phyloP scores from a whole-genome alignment of 37 sponge, comb jelly and placozoan genomes.

The Ephydatia muelleri region DNA sequence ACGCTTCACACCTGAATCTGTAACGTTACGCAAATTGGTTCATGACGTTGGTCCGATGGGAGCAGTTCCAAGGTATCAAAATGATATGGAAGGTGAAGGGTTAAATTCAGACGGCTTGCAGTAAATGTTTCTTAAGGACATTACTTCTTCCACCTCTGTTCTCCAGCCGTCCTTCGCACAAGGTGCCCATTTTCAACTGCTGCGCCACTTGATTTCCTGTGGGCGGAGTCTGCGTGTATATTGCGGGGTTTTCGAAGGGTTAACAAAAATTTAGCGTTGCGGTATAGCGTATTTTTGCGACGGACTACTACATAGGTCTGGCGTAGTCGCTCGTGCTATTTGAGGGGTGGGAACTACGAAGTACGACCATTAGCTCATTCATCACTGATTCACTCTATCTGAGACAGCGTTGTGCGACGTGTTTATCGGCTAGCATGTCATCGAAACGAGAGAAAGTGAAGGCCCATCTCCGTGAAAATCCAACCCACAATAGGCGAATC shows the following conservation, averaged over 20 bases:
- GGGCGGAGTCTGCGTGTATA: not conserved
- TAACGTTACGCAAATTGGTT: not conserved
- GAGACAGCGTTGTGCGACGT: not conserved
- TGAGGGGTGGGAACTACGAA: slow-evolving; percentile 1
- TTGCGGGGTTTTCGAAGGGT: not conserved
- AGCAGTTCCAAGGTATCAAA: slow-evolving; percentile 8
- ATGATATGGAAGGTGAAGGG: not conserved
- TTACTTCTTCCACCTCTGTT: slow-evolving; percentile 12
- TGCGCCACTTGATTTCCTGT: not conserved
- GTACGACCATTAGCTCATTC: not conserved
- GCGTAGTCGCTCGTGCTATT: not conserved
- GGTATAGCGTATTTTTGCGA: not conserved
- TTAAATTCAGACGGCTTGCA: slow-evolving; percentile 5
- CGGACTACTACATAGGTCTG: not conserved
- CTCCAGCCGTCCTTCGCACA: slow-evolving; percentile 7
- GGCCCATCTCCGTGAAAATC: slow-evolving; percentile 28
- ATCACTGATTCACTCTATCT: not conserved
- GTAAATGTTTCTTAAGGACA: slow-evolving; percentile 11
- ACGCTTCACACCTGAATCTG: not conserved
- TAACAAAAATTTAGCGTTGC: not conserved
- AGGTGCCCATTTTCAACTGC: not conserved
- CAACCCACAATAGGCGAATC: slow-evolving; percentile 63
- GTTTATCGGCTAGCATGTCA: not conserved
- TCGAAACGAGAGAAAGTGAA: slow-evolving; percentile 7
- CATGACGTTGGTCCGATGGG: not conserved